Evolutionary conservation across 2,888 invertebrate genomes (phyloP).

Genomic region (Odontomyia ornata): DNA sequence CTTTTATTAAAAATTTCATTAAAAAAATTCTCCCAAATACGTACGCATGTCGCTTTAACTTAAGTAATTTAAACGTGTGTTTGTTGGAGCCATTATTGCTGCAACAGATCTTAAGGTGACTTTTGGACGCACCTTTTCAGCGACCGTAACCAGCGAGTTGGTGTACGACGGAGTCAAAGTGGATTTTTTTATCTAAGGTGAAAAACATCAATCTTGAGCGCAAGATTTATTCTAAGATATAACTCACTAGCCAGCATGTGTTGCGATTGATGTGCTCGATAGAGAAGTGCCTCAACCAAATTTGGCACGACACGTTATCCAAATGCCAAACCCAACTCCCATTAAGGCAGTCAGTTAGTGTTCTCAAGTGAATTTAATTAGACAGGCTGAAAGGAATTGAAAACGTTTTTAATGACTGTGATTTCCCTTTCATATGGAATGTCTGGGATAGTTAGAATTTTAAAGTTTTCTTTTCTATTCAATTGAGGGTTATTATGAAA

Average conservation of each 20-base stretch:
- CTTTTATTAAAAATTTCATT: too few species aligned
- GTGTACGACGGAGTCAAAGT: too few species aligned
- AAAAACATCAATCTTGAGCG: background rate
- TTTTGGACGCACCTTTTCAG: too few species aligned
- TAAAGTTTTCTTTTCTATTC: background rate
- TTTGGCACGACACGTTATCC: background rate
- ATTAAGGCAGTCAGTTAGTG: background rate
- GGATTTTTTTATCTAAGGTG: background rate
- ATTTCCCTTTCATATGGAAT: too few species aligned
- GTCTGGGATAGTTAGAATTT: background rate
- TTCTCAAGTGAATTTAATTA: background rate
- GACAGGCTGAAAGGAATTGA: background rate
- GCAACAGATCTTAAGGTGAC: too few species aligned
- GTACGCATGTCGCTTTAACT: too few species aligned
- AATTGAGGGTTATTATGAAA: too few species aligned
- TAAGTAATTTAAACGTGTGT: too few species aligned
- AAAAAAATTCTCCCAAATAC: too few species aligned
- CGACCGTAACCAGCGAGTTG: too few species aligned
- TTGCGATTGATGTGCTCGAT: slow-evolving; percentile 1
- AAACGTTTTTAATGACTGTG: background rate
- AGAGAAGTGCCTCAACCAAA: background rate
- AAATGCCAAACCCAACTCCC: background rate
- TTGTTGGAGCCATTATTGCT: too few species aligned
- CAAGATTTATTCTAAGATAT: background rate
- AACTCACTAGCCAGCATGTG: background rate